Base-by-base conservation (phyloP, 2,888 invertebrate genomes). In the Synanthedon formicaeformis region DNA sequence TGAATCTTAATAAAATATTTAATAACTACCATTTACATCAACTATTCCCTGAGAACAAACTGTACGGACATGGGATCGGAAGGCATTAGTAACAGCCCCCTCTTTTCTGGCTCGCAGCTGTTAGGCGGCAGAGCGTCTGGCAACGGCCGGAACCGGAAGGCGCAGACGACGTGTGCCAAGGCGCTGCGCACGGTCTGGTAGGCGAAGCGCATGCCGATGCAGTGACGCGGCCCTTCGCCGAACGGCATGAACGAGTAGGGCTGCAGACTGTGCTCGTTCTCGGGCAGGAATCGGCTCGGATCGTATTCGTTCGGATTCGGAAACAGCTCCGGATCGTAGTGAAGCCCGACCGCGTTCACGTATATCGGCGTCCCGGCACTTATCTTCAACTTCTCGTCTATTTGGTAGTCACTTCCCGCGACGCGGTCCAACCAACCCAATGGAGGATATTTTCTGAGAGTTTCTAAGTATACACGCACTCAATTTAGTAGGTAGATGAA, bases 181-280 rank as follows among this genome's bases (percentile, higher is more conserved):
- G 52, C 60, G n/a, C 51, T 49, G 12, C 61, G 59, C 0, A 66
- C 40, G 0, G 57, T 58, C 14, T 59, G 56, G n/a, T 56, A 56
- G 1, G 60, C 60, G 51, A 63, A 63, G 3, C 61, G 57, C 50
- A 55, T 53, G 82, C 84, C 84, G 12, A 84, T 69, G 56, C 84
- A 85, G 48, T 70, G 62, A 54, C 82, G 69, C 0, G 73, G 79
- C 2, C 83, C 83, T 55, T 78, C 82, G n/a, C 84, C 83, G 54
- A 82, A 85, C 0, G 83, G 81, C 51, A 81, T 58, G 55, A 75
- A 83, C 0, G 75, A 77, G 51, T 71, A 80, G 0, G 75, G 78
- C 14, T 56, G 71, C 2, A 83, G 64, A 11, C 69, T 64, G 0
- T 58, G 53, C 51, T 64, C 79, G 14, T 72, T 63, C 2, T 71